Base-by-base conservation (phyloP, 2,888 invertebrate genomes). In the Drosophila flavopinicola region DNA sequence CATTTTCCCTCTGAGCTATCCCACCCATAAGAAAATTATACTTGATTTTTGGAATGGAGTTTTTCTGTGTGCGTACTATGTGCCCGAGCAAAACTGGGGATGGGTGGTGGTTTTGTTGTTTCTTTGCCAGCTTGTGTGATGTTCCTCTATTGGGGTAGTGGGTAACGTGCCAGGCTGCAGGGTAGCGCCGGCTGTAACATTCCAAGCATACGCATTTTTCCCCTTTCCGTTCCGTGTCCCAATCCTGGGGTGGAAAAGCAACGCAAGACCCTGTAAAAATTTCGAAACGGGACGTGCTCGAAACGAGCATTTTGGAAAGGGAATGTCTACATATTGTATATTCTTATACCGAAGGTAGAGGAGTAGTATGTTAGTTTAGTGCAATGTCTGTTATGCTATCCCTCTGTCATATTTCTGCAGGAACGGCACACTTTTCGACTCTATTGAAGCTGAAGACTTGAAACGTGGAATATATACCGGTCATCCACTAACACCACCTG, bases 31-130 rank as follows among this genome's bases (percentile, higher is more conserved):
- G n/a, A n/a, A n/a, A n/a, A n/a, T n/a, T n/a, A n/a, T n/a, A n/a
- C n/a, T n/a, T n/a, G n/a, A n/a, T n/a, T n/a, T n/a, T n/a, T n/a
- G n/a, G n/a, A n/a, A n/a, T n/a, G n/a, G n/a, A n/a, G n/a, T n/a
- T n/a, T n/a, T n/a, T n/a, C n/a, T n/a, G n/a, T n/a, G n/a, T n/a
- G n/a, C n/a, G n/a, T n/a, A 75, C 60, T 45, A 59, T 24, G 27
- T 37, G 23, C 24, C 27, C 37, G 17, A n/a, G 4, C 17, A 10
- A n/a, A 20, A 7, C 30, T 17, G 39, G 72, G 80, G 78, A 75
- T 78, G 77, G 82, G 63, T 74, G 75, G 67, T 74, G 59, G 54
- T 33, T 73, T 30, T 20, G 17, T 39, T 33, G 27, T 15, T 15
- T 27, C 38, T 13, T 10, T 29, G 27, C 17, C 20, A 11, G 32